A percentile compares a stretch with the other conserved stretches of the same genome.
Evolutionary conservation across 2,113 vertebrate species (phyloP).

Genomic region (Panthera tigris): DNA sequence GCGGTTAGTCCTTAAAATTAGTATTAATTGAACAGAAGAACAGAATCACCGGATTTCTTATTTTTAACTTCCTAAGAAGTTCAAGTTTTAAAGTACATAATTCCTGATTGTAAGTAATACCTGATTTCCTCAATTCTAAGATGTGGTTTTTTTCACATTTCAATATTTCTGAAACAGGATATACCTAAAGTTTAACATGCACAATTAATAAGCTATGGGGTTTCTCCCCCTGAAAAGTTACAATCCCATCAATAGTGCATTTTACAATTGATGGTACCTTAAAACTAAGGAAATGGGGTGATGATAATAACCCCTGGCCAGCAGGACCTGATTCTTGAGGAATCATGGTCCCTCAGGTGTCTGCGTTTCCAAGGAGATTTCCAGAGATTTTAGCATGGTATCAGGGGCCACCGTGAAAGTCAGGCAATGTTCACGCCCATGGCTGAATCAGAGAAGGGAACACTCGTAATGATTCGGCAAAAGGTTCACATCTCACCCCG

Average conservation of each 20-base stretch:
- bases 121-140: conserved; percentile 31
- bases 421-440: background rate
- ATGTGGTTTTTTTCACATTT: background rate
- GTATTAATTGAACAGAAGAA: conserved; percentile 9
- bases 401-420: background rate
- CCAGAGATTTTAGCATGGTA: background rate
- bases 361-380: background rate
- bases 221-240: background rate
- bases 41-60: background rate
- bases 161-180: conserved; percentile 28
- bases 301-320: background rate
- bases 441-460: background rate
- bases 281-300: conserved; percentile 16
- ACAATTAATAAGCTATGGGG: background rate
- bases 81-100: conserved; percentile 4
- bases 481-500: background rate
- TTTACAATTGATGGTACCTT: background rate
- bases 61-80: conserved; percentile 49
- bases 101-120: background rate
- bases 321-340: background rate
- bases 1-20: conserved; percentile 28
- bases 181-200: background rate
- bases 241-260: background rate
- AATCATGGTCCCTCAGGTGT: background rate
- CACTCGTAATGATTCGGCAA: background rate